A percentile compares a stretch with the other conserved stretches of the same genome.
Conservation (phyloP, 1,140 invertebrate species). For the Drosophila nigromelanica region DNA sequence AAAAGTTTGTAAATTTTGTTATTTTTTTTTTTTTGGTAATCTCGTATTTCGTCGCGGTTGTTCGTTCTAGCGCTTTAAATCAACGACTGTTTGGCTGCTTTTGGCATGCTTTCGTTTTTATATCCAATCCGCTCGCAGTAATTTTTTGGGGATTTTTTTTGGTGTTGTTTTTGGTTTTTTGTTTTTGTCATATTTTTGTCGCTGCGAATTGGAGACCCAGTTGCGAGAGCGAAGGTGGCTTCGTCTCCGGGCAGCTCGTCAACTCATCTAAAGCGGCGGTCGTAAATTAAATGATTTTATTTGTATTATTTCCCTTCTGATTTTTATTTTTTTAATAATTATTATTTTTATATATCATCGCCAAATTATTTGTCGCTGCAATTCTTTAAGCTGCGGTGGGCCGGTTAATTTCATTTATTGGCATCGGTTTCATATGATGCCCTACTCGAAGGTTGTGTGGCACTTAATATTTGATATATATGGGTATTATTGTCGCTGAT, state of each 20-base stretch:
- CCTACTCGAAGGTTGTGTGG: slow-evolving; percentile 68
- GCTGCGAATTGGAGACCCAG: slow-evolving; percentile 55
- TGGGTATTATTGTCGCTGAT: slow-evolving; percentile 46
- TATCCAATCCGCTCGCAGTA: slow-evolving; percentile 61
- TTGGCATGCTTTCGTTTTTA: slow-evolving; percentile 74
- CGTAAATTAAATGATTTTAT: slow-evolving; percentile 82
- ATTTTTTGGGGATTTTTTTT: slow-evolving; percentile 22
- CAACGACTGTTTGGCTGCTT: slow-evolving; percentile 67
- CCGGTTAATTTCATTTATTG: slow-evolving; percentile 34
- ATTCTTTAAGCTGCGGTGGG: slow-evolving; percentile 66
- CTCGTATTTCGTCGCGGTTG: slow-evolving; percentile 32
- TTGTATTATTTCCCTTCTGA: slow-evolving; percentile 30
- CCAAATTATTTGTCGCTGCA: slow-evolving; percentile 66
- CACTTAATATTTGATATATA: slow-evolving; percentile 58
- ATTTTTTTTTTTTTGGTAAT: neutral
- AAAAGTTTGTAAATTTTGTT: neutral
- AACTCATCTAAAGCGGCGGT: slow-evolving; percentile 54
- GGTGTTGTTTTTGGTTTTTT: slow-evolving; percentile 40
- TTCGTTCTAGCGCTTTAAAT: slow-evolving; percentile 62
- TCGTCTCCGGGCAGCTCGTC: slow-evolving; percentile 49
- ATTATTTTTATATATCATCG: slow-evolving; percentile 64
- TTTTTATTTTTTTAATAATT: slow-evolving; percentile 24
- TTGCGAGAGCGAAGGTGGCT: slow-evolving; percentile 33
- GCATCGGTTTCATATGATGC: slow-evolving; percentile 54
- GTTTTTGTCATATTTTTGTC: slow-evolving; percentile 10